Conservation (phyloP, 2,888 invertebrate species). For the Linnaemya tessellans region DNA sequence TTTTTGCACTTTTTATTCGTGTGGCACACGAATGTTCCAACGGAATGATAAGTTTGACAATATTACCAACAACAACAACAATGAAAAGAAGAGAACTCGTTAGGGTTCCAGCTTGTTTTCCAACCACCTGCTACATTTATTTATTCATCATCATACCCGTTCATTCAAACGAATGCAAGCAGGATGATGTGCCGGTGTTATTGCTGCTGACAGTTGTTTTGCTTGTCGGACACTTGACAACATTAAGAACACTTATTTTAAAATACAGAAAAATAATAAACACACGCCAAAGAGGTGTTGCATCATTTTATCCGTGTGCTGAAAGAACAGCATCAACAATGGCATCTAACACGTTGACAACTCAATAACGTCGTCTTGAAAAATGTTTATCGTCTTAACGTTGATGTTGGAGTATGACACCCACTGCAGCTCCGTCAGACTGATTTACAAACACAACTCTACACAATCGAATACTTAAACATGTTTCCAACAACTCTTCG, state of each 20-base stretch:
- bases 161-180: not conserved
- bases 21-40: slow-evolving; percentile 59
- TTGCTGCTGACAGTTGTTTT: slow-evolving; percentile 68
- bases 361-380: slow-evolving; percentile 32
- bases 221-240: slow-evolving; percentile 73
- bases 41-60: slow-evolving; percentile 55
- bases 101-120: slow-evolving; percentile 28
- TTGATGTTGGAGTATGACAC: not conserved
- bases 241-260: slow-evolving; percentile 68
- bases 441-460: not conserved
- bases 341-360: slow-evolving; percentile 10
- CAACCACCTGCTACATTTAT: not conserved
- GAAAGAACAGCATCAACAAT: slow-evolving; percentile 14
- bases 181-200: slow-evolving; percentile 38
- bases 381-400: not conserved
- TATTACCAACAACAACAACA: slow-evolving; percentile 35
- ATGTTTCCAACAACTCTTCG: slow-evolving; percentile 34
- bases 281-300: slow-evolving; percentile 61
- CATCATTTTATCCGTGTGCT: slow-evolving; percentile 39
- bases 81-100: slow-evolving; percentile 36
- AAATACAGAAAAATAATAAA: slow-evolving; percentile 34
- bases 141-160: not conserved
- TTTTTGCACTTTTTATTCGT: slow-evolving; percentile 33
- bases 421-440: not conserved
- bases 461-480: slow-evolving; percentile 28